Evolutionary conservation across 2,888 invertebrate genomes (phyloP).

Genomic region (Oscheius onirici): DNA sequence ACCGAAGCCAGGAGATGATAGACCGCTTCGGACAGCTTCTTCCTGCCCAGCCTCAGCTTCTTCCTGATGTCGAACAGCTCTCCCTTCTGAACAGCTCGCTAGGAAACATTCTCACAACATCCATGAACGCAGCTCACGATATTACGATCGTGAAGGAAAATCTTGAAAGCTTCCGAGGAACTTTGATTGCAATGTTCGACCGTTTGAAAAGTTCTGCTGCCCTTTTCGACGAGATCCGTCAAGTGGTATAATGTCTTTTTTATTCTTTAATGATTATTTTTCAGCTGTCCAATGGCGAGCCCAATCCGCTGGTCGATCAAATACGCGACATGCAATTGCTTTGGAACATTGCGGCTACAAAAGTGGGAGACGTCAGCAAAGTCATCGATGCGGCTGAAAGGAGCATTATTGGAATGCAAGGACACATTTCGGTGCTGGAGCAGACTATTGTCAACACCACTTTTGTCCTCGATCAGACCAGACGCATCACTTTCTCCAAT

Average conservation of each 20-base stretch:
- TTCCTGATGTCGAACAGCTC: constrained; percentile 10
- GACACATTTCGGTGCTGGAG: constrained; percentile 23
- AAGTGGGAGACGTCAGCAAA: constrained; percentile 2
- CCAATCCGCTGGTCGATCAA: not conserved
- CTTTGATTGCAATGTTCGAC: not conserved
- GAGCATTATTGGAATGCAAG: constrained; percentile 4
- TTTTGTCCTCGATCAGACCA: constrained; percentile 21
- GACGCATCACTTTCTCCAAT: constrained; percentile 18
- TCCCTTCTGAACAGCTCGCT: constrained; percentile 9
- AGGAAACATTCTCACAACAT: not conserved
- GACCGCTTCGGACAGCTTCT: not conserved
- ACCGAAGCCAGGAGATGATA: not conserved
- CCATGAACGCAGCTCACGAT: constrained; percentile 10
- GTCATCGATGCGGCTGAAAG: constrained; percentile 7
- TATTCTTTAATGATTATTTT: not conserved
- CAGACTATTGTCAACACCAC: constrained; percentile 21
- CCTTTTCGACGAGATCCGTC: constrained; percentile 20
- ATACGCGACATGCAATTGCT: constrained; percentile 12
- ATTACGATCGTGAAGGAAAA: constrained; percentile 9
- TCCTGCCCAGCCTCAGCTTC: not conserved
- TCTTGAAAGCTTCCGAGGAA: not conserved
- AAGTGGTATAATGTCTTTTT: not conserved
- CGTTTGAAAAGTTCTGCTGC: constrained; percentile 16
- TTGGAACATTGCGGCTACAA: not conserved
- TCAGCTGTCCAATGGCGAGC: not conserved